A percentile compares a stretch with the other conserved stretches of the same genome.
Conservation (phyloP, 30 jellyfish, hydroid and myxozoan species). For the Rhopilema esculentum region DNA sequence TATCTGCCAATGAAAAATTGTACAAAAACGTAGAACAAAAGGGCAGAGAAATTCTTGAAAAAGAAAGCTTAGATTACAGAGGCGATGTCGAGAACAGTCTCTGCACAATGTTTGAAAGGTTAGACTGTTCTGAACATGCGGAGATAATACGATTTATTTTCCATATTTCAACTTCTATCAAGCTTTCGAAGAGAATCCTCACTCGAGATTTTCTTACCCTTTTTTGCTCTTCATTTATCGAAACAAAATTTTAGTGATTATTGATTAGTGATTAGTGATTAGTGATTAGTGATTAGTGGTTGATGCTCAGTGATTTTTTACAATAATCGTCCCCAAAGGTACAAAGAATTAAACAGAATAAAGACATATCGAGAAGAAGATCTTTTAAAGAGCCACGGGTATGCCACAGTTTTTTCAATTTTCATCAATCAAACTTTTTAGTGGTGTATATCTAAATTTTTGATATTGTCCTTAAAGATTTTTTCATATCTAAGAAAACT, state of each 20-base stretch:
- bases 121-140: not conserved
- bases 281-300: no score
- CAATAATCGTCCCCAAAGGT: slow-evolving; percentile 5
- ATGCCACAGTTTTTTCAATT: not conserved
- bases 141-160: no score
- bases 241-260: no score
- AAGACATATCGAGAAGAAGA: slow-evolving; percentile 32
- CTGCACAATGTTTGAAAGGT: slow-evolving; percentile 1
- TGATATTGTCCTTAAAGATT: no score
- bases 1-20: slow-evolving; percentile 58
- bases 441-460: no score
- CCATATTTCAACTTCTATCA: no score
- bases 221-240: no score
- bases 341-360: slow-evolving; percentile 28
- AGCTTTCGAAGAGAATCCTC: no score
- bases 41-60: slow-evolving; percentile 15
- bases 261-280: no score
- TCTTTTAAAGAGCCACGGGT: slow-evolving; percentile 62
- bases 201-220: no score
- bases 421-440: no score
- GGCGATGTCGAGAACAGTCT: slow-evolving; percentile 30
- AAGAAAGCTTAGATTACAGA: not conserved
- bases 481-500: no score
- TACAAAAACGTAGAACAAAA: slow-evolving; percentile 34
- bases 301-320: not conserved